Evolutionary conservation across 1,140 invertebrate genomes (phyloP).

Genomic region (Drosophila malerkotliana): DNA sequence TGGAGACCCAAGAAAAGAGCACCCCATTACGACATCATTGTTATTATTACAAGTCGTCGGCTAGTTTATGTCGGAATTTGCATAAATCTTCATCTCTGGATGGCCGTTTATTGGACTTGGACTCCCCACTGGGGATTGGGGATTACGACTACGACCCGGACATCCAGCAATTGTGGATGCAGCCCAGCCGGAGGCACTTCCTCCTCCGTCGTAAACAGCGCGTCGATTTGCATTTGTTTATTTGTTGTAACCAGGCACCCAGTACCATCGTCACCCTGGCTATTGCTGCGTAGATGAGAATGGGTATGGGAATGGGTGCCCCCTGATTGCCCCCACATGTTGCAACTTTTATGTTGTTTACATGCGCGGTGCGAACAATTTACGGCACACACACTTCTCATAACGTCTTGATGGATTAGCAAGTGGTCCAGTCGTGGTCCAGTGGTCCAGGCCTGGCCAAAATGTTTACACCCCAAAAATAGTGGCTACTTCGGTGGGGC

Average conservation of each 20-base stretch:
- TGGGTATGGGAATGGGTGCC: constrained; percentile 1
- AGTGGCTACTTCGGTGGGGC: constrained; percentile 30
- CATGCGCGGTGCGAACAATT: constrained; percentile 61
- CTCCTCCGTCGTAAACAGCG: constrained; percentile 67
- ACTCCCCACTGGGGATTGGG: constrained; percentile 15
- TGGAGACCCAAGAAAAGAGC: constrained; percentile 22
- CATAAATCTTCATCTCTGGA: constrained; percentile 71
- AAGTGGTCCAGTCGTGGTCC: constrained; percentile 29
- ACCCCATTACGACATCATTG: constrained; percentile 23
- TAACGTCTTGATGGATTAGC: constrained; percentile 71
- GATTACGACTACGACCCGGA: constrained; percentile 36
- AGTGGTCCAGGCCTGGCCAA: constrained; percentile 13
- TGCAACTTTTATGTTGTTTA: constrained; percentile 80
- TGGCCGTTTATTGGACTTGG: constrained; percentile 28
- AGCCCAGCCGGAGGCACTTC: constrained; percentile 44
- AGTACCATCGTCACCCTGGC: constrained; percentile 4
- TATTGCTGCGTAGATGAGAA: constrained; percentile 44
- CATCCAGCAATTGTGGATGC: constrained; percentile 50
- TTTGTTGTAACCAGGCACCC: constrained; percentile 26
- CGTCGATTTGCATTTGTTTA: constrained; percentile 70
- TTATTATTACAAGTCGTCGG: constrained; percentile 54
- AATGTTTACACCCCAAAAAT: constrained; percentile 63
- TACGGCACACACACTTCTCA: constrained; percentile 66
- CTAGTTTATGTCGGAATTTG: constrained; percentile 52
- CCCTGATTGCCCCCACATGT: constrained; percentile 60